A percentile compares a stretch with the other conserved stretches of the same genome.
Evolutionary conservation across 2,113 vertebrate species (phyloP).

Genomic region (Balaeniceps rex): DNA sequence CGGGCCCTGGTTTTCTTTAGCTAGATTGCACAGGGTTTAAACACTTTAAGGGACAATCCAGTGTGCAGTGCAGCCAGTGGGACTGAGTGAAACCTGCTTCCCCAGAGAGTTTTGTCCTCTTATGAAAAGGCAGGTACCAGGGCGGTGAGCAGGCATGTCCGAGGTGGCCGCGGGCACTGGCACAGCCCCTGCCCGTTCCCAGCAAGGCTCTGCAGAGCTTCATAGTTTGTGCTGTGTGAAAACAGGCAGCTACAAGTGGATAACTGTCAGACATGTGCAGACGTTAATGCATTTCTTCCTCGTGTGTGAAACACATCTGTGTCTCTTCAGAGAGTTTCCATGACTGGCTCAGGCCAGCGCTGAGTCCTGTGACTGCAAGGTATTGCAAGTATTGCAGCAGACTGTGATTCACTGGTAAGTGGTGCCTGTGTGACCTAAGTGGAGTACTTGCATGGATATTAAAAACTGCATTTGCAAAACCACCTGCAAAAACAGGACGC

Average conservation of each 20-base stretch:
- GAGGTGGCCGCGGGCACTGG: rapidly evolving
- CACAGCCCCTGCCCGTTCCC: not conserved
- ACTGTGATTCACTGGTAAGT: not conserved
- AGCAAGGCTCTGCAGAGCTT: not conserved
- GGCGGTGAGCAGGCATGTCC: rapidly evolving
- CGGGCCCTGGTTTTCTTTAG: not conserved
- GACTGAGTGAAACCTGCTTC: not conserved
- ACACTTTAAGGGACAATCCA: not conserved
- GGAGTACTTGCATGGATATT: constrained; percentile 1
- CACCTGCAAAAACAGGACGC: constrained; percentile 65
- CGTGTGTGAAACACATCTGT: not conserved
- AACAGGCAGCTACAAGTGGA: not conserved
- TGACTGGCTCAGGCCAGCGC: not conserved
- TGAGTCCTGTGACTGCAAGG: not conserved
- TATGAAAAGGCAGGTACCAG: not conserved
- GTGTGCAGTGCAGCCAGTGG: not conserved
- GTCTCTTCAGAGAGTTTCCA: not conserved
- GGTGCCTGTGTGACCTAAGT: not conserved
- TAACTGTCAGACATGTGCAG: not conserved
- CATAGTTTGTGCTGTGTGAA: not conserved
- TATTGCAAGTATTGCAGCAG: not conserved
- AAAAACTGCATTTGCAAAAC: constrained; percentile 45
- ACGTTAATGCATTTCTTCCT: not conserved
- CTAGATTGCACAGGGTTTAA: not conserved
- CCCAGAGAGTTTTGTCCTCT: not conserved